These are phyloP conservation scores for Picus viridis DNA, from an alignment of 2,797 vertebrate genomes.

Conservation along the genomic window DNA sequence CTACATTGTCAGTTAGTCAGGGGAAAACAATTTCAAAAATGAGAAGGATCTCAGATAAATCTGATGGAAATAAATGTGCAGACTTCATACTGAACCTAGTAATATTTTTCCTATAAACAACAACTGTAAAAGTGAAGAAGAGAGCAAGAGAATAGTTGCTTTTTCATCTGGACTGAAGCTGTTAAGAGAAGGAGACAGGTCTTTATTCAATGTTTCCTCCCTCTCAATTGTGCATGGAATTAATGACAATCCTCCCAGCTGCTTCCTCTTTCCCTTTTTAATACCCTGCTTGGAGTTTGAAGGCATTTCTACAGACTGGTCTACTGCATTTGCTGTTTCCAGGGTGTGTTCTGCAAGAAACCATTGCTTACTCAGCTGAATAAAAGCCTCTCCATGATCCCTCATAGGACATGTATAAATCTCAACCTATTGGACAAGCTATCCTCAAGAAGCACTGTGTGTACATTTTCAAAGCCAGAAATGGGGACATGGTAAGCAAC, in stretches of 20 bases:
- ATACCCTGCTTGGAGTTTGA: neutral
- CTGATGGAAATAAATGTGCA: neutral
- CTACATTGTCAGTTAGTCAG: neutral
- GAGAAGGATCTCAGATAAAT: neutral
- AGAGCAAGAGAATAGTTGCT: neutral
- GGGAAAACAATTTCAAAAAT: no score
- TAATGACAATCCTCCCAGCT: neutral
- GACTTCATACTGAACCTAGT: neutral
- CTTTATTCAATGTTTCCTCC: neutral
- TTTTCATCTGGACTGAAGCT: slow-evolving; percentile 19
- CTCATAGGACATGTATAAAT: neutral
- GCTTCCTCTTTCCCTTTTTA: neutral
- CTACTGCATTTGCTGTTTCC: neutral
- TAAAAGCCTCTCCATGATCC: neutral
- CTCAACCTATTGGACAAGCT: neutral
- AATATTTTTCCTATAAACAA: neutral
- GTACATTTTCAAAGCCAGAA: neutral
- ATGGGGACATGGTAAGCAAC: neutral
- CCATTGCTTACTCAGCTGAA: neutral
- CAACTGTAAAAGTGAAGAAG: neutral
- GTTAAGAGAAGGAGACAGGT: neutral
- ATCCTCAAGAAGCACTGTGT: neutral
- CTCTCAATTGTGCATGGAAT: neutral
- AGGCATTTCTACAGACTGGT: neutral
- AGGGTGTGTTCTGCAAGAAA: neutral